phyloP scores from a whole-genome alignment of 2,113 vertebrate genomes.

The Psittacula cyanocephala region DNA sequence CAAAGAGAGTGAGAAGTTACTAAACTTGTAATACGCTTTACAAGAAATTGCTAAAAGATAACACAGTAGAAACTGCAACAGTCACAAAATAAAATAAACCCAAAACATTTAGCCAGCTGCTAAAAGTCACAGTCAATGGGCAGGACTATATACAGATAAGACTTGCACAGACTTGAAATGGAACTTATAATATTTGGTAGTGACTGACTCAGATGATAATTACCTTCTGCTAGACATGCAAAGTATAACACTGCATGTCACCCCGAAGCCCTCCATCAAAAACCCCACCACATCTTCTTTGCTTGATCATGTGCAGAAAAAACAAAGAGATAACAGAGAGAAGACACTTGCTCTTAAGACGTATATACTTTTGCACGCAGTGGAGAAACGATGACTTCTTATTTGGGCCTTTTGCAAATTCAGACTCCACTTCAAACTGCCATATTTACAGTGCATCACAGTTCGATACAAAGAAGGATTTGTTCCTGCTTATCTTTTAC shows the following conservation, averaged over 20 bases:
- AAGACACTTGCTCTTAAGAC: not conserved
- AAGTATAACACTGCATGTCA: not conserved
- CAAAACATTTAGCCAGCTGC: not conserved
- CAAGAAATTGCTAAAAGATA: not conserved
- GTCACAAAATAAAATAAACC: constrained; percentile 1
- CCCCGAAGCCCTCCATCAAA: not conserved
- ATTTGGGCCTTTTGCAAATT: not conserved
- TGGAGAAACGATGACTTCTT: not conserved
- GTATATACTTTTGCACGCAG: not conserved
- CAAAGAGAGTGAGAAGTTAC: not conserved
- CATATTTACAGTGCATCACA: not conserved
- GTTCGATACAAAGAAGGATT: not conserved
- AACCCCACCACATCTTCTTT: not conserved
- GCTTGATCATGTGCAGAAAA: not conserved
- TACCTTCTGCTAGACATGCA: not conserved
- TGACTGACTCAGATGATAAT: constrained; percentile 27
- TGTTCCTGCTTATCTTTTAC: not conserved
- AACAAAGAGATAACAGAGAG: not conserved
- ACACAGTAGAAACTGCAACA: not conserved
- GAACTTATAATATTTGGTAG: not conserved
- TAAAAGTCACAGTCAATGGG: not conserved
- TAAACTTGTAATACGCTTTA: not conserved
- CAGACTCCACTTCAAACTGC: not conserved
- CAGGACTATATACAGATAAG: not conserved
- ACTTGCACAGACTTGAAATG: not conserved